Percentiles rank a stretch among this genome's conserved stretches.
These are phyloP conservation scores for Machimus atricapillus DNA, from an alignment of 2,888 invertebrate genomes.

Conservation along the genomic window DNA sequence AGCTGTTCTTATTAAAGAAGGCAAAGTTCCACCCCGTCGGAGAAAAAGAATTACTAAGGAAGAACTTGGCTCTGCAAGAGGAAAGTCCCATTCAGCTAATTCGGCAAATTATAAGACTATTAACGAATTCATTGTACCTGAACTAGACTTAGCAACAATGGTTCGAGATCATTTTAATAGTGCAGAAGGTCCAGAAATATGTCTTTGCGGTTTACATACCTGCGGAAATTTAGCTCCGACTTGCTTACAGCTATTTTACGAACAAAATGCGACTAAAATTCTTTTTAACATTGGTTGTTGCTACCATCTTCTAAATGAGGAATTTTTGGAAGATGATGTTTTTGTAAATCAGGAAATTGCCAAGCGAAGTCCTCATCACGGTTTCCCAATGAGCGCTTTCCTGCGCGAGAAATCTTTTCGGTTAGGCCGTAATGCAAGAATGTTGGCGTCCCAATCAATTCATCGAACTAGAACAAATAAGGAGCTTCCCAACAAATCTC, in stretches of 20 bases:
- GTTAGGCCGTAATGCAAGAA: conserved; percentile 80
- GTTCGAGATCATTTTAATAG: conserved; percentile 64
- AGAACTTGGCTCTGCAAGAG: conserved; percentile 19
- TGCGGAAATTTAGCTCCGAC: conserved; percentile 84
- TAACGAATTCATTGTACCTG: conserved; percentile 68
- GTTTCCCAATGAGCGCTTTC: conserved; percentile 75
- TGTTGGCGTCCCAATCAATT: conserved; percentile 86
- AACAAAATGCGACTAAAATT: conserved; percentile 65
- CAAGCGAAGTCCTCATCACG: conserved; percentile 56
- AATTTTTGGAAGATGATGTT: conserved; percentile 58
- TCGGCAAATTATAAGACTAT: conserved; percentile 69
- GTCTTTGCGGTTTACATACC: conserved; percentile 82
- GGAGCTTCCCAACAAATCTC: conserved; percentile 69
- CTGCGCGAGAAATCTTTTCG: conserved; percentile 64
- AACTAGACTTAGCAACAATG: conserved; percentile 66
- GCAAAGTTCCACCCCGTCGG: conserved; percentile 55
- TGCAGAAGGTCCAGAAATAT: conserved; percentile 53
- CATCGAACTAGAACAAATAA: conserved; percentile 69
- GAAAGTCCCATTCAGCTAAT: neutral
- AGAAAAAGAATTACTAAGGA: conserved; percentile 51
- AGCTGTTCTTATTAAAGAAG: conserved; percentile 62
- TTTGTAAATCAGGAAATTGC: conserved; percentile 57
- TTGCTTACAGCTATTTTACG: conserved; percentile 73
- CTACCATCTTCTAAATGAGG: conserved; percentile 80
- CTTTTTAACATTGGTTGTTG: conserved; percentile 89